Evolutionary conservation across 2,797 vertebrate species (phyloP).

Genomic region (Muscicapa striata): DNA sequence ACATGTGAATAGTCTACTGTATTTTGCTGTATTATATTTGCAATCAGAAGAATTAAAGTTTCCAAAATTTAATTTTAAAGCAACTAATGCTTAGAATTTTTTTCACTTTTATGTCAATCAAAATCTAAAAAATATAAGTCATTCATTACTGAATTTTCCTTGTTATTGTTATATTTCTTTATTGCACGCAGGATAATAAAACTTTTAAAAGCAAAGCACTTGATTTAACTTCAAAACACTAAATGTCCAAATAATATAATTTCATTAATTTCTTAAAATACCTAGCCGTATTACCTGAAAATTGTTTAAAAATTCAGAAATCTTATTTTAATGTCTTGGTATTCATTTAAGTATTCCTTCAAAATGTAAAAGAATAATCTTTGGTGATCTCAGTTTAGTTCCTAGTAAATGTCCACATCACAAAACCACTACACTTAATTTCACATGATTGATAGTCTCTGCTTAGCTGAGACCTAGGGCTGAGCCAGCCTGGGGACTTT

Average conservation of each 20-base stretch:
- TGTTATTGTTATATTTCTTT: neutral
- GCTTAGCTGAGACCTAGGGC: conserved; percentile 69
- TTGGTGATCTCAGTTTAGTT: conserved; percentile 66
- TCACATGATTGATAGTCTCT: conserved; percentile 78
- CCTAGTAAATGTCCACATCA: conserved; percentile 81
- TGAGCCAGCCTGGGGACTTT: conserved; percentile 75
- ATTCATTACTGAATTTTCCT: neutral
- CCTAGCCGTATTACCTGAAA: neutral
- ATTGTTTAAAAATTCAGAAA: conserved; percentile 20
- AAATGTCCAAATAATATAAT: neutral
- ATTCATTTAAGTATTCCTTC: conserved; percentile 36
- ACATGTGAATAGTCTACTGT: neutral
- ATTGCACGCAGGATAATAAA: neutral
- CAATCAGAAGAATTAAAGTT: neutral
- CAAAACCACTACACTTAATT: conserved; percentile 79
- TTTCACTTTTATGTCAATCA: neutral
- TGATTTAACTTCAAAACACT: neutral
- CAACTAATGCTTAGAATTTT: neutral
- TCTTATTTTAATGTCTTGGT: conserved; percentile 48
- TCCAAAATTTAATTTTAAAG: neutral
- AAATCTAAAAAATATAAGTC: neutral
- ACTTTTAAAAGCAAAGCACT: neutral
- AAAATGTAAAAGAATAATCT: conserved; percentile 66
- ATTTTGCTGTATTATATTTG: neutral
- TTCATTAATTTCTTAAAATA: neutral